Conservation (phyloP, 1,140 invertebrate species). For the Charaxes varanes region DNA sequence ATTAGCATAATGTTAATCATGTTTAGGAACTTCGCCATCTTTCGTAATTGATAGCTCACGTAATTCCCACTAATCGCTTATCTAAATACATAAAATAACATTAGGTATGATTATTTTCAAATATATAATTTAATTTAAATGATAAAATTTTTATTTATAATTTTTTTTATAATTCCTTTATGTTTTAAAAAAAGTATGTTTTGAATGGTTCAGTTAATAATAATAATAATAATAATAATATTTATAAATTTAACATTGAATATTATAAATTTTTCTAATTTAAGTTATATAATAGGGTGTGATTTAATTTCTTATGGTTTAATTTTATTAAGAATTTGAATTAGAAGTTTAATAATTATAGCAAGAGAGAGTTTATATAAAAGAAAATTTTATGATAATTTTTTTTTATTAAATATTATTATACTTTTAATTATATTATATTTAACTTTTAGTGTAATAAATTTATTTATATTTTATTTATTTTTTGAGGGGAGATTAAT, state of each 20-base stretch:
- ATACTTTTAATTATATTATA: conserved; percentile 75
- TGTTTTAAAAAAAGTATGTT: conserved; percentile 65
- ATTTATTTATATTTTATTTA: conserved; percentile 79
- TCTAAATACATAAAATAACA: too few relatives aligned
- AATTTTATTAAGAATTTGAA: conserved; percentile 73
- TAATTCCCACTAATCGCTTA: too few relatives aligned
- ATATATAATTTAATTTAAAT: conserved; percentile 44
- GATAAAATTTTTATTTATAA: conserved; percentile 57
- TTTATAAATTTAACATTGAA: conserved; percentile 74
- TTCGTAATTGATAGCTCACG: too few relatives aligned
- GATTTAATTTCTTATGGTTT: conserved; percentile 72
- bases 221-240: conserved; percentile 75
- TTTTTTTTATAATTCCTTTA: conserved; percentile 46
- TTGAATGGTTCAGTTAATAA: conserved; percentile 76
- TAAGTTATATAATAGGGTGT: conserved; percentile 61
- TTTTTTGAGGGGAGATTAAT: conserved; percentile 79
- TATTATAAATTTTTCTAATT: conserved; percentile 76
- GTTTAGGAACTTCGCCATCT: too few relatives aligned
- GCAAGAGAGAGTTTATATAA: conserved; percentile 66
- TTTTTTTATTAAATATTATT: conserved; percentile 74
- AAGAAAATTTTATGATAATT: too few relatives aligned
- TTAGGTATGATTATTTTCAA: too few relatives aligned
- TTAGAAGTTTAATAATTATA: conserved; percentile 73
- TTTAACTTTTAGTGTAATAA: conserved; percentile 73
- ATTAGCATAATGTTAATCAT: too few relatives aligned